phyloP scores from a whole-genome alignment of 1,140 invertebrate species.

The Anagrus nilaparvatae region DNA sequence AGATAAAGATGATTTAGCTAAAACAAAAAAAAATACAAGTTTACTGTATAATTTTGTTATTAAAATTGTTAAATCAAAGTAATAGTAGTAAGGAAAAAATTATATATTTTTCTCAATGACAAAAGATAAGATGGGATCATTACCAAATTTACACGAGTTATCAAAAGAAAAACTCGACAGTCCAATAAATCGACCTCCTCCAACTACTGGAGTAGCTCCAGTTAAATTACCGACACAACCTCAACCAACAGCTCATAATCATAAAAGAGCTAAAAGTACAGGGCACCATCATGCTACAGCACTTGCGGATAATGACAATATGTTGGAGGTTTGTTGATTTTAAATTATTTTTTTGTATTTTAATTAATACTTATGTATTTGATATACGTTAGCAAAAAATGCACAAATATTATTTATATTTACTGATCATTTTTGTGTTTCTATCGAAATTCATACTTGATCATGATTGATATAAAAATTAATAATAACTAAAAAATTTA shows the following conservation, averaged over 20 bases:
- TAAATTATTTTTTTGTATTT: background rate
- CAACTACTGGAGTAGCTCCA: conserved; percentile 25
- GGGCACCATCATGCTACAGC: conserved; percentile 29
- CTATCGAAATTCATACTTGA: no score
- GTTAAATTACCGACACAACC: conserved; percentile 24
- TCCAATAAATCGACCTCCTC: conserved; percentile 28
- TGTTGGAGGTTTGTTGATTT: conserved; percentile 31
- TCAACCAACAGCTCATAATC: conserved; percentile 27
- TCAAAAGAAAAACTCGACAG: conserved; percentile 35
- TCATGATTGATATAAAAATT: no score
- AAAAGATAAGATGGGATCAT: conserved; percentile 44
- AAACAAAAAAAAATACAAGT: no score
- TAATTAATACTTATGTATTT: conserved; percentile 10
- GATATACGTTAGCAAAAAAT: no score
- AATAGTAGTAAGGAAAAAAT: no score
- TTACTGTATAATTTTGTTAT: no score
- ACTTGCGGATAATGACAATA: conserved; percentile 30
- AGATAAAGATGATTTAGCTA: no score
- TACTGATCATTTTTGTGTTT: no score
- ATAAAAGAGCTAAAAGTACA: conserved; percentile 29
- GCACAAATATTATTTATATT: no score
- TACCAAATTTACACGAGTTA: conserved; percentile 53
- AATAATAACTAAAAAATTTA: no score
- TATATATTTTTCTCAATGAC: no score
- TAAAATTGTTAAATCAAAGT: no score